Evolutionary conservation across 2,113 vertebrate genomes (phyloP).

Genomic region (Nymphicus hollandicus): DNA sequence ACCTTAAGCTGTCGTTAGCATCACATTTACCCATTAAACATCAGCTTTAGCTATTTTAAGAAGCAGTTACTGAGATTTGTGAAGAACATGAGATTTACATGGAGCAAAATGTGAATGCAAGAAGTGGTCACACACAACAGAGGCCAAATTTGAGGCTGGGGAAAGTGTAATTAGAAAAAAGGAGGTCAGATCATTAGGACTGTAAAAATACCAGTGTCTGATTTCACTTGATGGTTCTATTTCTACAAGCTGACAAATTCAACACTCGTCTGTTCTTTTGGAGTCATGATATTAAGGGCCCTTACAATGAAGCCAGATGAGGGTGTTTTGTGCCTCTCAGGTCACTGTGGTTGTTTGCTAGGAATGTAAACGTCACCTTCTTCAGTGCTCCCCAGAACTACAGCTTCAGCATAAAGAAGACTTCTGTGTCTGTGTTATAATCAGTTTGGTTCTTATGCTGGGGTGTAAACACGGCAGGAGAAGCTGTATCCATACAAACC

Average conservation of each 20-base stretch:
- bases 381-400: constrained; percentile 43
- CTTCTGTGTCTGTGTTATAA: constrained; percentile 61
- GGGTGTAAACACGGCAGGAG: constrained; percentile 65
- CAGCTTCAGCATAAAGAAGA: constrained; percentile 82
- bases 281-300: neutral
- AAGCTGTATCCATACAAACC: constrained; percentile 72
- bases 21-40: neutral
- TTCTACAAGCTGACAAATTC: neutral
- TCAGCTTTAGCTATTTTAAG: neutral
- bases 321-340: neutral
- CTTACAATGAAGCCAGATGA: accelerated
- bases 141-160: neutral
- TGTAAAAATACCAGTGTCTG: neutral
- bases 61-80: neutral
- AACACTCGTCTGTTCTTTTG: neutral
- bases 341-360: neutral
- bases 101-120: neutral
- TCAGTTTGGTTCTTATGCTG: constrained; percentile 59
- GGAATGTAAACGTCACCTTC: constrained; percentile 22
- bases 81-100: neutral
- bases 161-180: neutral
- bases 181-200: neutral
- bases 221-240: neutral
- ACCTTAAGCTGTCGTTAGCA: neutral
- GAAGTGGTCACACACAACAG: neutral